Evolutionary conservation across 2,797 vertebrate species (phyloP).

Genomic region (Aulostomus chinensis): DNA sequence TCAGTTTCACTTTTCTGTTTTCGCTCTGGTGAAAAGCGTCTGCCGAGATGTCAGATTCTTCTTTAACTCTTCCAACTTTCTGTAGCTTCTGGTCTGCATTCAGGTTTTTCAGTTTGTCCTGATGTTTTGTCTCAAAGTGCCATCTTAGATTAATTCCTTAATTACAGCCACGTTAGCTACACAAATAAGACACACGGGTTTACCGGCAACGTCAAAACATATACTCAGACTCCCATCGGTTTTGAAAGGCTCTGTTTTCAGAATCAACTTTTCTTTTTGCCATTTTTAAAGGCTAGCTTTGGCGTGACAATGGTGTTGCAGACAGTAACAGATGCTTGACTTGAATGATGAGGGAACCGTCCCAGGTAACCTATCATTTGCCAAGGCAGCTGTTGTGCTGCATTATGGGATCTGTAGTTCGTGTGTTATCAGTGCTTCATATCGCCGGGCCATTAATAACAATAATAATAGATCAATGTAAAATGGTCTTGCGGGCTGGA

Average conservation of each 20-base stretch:
- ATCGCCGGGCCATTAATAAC: background rate
- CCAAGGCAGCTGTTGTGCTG: background rate
- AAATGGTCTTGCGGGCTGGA: constrained; percentile 1
- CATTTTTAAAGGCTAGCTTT: background rate
- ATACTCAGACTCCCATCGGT: constrained; percentile 2
- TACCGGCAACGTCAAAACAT: background rate
- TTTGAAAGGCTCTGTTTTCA: constrained; percentile 15
- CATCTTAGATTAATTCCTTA: constrained; percentile 12
- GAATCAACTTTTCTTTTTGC: background rate
- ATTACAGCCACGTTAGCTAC: constrained; percentile 1
- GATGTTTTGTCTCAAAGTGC: no score
- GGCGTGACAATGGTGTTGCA: no score
- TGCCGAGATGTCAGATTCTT: background rate
- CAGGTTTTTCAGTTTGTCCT: no score
- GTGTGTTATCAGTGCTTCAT: background rate
- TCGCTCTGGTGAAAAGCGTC: background rate
- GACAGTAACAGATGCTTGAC: background rate
- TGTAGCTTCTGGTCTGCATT: no score
- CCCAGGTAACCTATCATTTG: background rate
- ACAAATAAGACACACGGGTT: constrained; percentile 7
- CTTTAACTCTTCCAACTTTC: no score
- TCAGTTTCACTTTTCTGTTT: constrained; percentile 6
- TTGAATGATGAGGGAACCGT: background rate
- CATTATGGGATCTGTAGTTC: constrained; percentile 9
- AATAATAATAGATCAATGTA: background rate